phyloP scores from a whole-genome alignment of 2,113 vertebrate species.

The Mus spicilegus region DNA sequence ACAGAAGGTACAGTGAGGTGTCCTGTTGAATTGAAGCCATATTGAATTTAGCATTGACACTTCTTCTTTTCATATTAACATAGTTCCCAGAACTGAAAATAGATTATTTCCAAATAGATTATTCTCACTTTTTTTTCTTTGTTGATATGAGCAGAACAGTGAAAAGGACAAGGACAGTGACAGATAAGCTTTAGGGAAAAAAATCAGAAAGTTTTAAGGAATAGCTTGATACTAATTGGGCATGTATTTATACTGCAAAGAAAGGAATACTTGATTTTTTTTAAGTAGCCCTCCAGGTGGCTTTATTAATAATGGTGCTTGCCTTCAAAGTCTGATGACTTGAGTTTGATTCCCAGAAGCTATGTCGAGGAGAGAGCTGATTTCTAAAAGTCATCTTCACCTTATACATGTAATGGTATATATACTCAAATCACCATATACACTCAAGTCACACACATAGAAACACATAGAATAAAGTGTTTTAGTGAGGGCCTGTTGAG shows the following conservation, averaged over 20 bases:
- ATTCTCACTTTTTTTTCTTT: neutral
- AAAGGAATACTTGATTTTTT: neutral
- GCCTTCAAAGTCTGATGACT: neutral
- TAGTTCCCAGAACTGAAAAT: neutral
- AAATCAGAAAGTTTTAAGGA: neutral
- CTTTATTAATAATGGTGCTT: neutral
- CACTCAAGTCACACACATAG: neutral
- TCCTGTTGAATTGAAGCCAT: neutral
- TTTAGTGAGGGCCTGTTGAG: neutral
- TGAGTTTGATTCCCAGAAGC: neutral
- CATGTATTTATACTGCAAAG: conserved; percentile 40
- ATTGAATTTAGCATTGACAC: neutral
- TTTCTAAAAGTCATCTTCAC: neutral
- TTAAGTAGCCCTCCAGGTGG: neutral
- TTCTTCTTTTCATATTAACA: neutral
- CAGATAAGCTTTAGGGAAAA: neutral
- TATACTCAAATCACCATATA: neutral
- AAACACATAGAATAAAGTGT: neutral
- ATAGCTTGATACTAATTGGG: neutral
- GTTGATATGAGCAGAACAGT: neutral
- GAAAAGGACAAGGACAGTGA: neutral
- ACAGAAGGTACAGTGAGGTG: neutral
- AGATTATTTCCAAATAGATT: conserved; percentile 20
- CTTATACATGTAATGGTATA: neutral
- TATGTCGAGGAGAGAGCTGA: neutral